phyloP scores from a whole-genome alignment of 2,888 invertebrate species.

The Apotomis capreana region DNA sequence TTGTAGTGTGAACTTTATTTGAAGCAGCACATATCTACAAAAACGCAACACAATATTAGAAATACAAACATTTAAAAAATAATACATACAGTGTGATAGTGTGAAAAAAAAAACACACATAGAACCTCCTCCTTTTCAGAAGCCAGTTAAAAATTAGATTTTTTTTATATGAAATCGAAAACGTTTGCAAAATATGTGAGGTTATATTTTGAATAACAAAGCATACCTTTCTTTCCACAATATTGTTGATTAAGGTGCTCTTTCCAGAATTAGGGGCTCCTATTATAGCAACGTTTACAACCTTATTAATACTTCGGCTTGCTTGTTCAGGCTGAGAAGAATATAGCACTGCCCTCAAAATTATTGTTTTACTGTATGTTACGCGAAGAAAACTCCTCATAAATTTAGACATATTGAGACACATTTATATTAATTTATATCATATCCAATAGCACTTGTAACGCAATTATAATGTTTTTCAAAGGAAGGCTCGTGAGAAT shows the following conservation, averaged over 20 bases:
- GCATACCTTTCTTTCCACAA: conserved; percentile 90
- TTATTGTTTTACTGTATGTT: conserved; percentile 48
- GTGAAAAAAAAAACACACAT: no score
- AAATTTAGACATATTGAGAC: conserved; percentile 49
- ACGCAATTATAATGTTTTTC: neutral
- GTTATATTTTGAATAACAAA: conserved; percentile 9
- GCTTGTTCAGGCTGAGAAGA: conserved; percentile 67
- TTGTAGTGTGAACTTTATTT: conserved; percentile 95
- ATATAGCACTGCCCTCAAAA: conserved; percentile 56
- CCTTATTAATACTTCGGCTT: conserved; percentile 58
- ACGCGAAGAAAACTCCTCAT: conserved; percentile 48
- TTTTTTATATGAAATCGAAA: no score
- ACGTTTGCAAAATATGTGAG: neutral
- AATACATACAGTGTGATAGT: no score
- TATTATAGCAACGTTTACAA: conserved; percentile 92
- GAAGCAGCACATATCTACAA: conserved; percentile 94
- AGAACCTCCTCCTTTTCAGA: no score
- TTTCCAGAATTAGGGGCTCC: conserved; percentile 98
- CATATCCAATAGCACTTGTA: neutral
- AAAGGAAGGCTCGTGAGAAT: no score
- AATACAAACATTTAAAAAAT: neutral
- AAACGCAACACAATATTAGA: conserved; percentile 44
- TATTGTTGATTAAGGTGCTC: conserved; percentile 95
- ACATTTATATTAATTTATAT: conserved; percentile 6
- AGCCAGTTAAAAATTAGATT: no score